Percentiles rank a stretch among this genome's conserved stretches.
phyloP scores from a whole-genome alignment of 2,888 invertebrate genomes.

The Drosophila nr. perissopoda region DNA sequence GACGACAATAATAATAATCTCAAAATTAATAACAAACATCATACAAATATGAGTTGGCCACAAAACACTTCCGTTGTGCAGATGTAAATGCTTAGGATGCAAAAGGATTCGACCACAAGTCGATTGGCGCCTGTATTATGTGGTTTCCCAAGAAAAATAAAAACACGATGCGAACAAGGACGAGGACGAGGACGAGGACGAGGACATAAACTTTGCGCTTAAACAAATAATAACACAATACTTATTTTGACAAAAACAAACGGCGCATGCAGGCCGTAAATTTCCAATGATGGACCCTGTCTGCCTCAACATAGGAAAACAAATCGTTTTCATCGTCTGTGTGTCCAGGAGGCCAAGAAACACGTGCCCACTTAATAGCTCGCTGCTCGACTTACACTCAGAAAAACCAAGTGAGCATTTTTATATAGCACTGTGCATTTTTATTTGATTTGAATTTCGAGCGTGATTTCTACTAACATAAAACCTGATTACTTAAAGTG shows the following conservation, averaged over 20 bases:
- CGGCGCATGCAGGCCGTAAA: constrained; percentile 41
- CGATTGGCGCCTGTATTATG: constrained; percentile 60
- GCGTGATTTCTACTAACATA: background rate
- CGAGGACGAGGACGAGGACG: constrained; percentile 14
- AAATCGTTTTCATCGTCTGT: constrained; percentile 60
- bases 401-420: background rate
- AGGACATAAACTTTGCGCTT: constrained; percentile 58
- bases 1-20: background rate
- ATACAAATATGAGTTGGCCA: background rate
- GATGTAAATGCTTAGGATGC: constrained; percentile 69
- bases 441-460: background rate
- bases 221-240: constrained; percentile 68
- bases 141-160: constrained; percentile 47
- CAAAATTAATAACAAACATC: background rate
- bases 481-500: background rate
- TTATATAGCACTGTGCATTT: background rate
- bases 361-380: constrained; percentile 76
- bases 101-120: constrained; percentile 11
- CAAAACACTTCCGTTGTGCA: constrained; percentile 42
- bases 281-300: constrained; percentile 49
- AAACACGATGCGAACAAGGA: constrained; percentile 3
- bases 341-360: constrained; percentile 42
- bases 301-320: constrained; percentile 64
- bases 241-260: constrained; percentile 64
- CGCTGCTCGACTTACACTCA: background rate